Conservation (phyloP, 2,888 invertebrate species). For the Harpagoxenus sublaevis region DNA sequence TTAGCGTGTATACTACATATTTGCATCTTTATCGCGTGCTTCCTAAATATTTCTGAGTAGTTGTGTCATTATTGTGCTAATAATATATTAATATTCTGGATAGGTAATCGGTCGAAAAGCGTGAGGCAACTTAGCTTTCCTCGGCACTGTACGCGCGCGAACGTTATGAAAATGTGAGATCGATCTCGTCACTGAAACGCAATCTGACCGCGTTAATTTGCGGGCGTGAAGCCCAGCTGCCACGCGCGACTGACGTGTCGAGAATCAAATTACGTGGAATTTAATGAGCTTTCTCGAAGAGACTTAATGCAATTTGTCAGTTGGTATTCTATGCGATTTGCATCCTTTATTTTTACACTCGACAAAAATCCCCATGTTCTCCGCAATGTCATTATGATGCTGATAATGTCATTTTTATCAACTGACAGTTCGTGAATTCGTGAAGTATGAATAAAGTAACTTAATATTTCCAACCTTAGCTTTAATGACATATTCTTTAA, state of each 20-base stretch:
- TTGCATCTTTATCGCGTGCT: neutral
- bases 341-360: constrained; percentile 19
- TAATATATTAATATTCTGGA: constrained; percentile 1
- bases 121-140: neutral
- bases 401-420: neutral
- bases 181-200: constrained; percentile 35
- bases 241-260: constrained; percentile 11
- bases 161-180: constrained; percentile 35
- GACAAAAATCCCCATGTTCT: neutral
- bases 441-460: neutral
- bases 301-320: constrained; percentile 37
- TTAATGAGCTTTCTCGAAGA: constrained; percentile 41
- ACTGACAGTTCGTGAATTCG: neutral
- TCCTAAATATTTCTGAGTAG: constrained; percentile 9
- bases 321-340: constrained; percentile 8
- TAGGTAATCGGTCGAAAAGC: neutral
- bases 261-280: constrained; percentile 39
- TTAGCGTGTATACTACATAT: neutral
- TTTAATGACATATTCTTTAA: neutral
- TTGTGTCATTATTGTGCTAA: constrained; percentile 17
- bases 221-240: constrained; percentile 7
- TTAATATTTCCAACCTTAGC: neutral
- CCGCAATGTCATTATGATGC: neutral
- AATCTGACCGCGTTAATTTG: constrained; percentile 35
- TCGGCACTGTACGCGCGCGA: neutral